Base-by-base conservation (phyloP, 1,140 invertebrate genomes). In the Drosophila kikkawai region DNA sequence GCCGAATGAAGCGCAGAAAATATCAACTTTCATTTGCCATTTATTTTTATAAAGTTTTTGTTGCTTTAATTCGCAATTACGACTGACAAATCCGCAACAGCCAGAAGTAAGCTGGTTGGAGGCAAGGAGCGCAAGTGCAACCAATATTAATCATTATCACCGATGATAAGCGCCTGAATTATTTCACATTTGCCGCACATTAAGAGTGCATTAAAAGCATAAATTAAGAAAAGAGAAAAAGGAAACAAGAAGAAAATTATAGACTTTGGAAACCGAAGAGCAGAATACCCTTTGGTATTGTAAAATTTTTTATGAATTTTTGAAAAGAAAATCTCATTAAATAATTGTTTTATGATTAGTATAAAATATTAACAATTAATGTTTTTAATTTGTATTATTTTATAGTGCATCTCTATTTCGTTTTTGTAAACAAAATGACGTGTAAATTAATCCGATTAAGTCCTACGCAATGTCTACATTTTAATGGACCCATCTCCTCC, bases 121-220 rank as follows among this genome's bases (percentile, higher is more conserved):
- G 53, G 51, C 13, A 56, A 37, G 37, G 29, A 60, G 67, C 45
- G 53, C 69, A 79, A 74, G 50, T 73, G 68, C 44, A 66, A 65
- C 55, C 57, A 79, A 78, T 88, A 88, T 87, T 88, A 87, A 87
- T 87, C 83, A 88, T 88, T 87, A 87, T 87, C 83, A 75, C 80
- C 53, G 84, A 56, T 87, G 83, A 87, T 87, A 87, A 87, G 80
- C 84, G 60, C 56, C 73, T 83, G 83, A 87, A 87, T 88, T 88
- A 83, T 87, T 87, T 87, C 73, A 75, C 84, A 87, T 86, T 86
- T 86, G 76, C 61, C 64, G 60, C 50, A 82, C 73, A 87, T 87
- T 87, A 87, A 88, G 77, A 88, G 76, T 84, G 80, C 83, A 87
- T 87, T 87, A 83, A 83, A 63, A 65, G 77, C 84, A 80, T 83